These are phyloP conservation scores for Gastrophryne carolinensis DNA, from an alignment of 2,797 vertebrate genomes.

Conservation along the genomic window DNA sequence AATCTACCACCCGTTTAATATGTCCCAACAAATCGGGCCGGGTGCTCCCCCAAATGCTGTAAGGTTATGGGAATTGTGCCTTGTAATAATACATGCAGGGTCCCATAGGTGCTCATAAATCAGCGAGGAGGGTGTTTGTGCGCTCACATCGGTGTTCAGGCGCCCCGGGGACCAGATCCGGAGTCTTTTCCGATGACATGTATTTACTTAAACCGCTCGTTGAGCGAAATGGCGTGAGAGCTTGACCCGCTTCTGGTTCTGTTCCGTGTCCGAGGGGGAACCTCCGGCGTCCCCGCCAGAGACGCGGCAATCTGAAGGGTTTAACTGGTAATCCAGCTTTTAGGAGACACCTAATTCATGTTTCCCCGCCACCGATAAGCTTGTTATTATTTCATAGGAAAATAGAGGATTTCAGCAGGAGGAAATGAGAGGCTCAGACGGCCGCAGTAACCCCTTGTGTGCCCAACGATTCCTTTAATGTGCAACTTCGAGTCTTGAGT, in stretches of 20 bases:
- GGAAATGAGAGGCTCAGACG: neutral
- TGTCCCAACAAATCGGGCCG: slow-evolving; percentile 62
- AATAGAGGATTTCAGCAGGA: neutral
- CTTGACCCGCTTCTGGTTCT: slow-evolving; percentile 63
- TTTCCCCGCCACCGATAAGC: slow-evolving; percentile 51
- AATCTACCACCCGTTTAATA: slow-evolving; percentile 68
- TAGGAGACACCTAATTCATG: slow-evolving; percentile 5
- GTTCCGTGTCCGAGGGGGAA: slow-evolving; percentile 56
- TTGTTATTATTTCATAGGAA: neutral
- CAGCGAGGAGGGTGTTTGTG: slow-evolving; percentile 67
- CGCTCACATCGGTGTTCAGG: slow-evolving; percentile 61
- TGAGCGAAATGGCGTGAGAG: slow-evolving; percentile 69
- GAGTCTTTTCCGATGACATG: slow-evolving; percentile 59
- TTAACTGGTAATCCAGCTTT: slow-evolving; percentile 48
- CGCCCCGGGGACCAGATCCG: slow-evolving; percentile 66
- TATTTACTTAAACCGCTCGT: slow-evolving; percentile 70
- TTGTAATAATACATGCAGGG: slow-evolving; percentile 65
- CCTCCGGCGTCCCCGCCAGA: slow-evolving; percentile 56
- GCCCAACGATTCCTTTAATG: too few species aligned
- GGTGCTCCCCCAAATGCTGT: slow-evolving; percentile 65
- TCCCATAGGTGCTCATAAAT: slow-evolving; percentile 69
- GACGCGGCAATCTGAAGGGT: slow-evolving; percentile 60
- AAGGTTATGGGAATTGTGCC: slow-evolving; percentile 70
- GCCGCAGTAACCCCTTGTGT: neutral
- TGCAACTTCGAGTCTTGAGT: too few species aligned